Evolutionary conservation across 2,113 vertebrate genomes (phyloP).

Genomic region (Cryptotis parvus): DNA sequence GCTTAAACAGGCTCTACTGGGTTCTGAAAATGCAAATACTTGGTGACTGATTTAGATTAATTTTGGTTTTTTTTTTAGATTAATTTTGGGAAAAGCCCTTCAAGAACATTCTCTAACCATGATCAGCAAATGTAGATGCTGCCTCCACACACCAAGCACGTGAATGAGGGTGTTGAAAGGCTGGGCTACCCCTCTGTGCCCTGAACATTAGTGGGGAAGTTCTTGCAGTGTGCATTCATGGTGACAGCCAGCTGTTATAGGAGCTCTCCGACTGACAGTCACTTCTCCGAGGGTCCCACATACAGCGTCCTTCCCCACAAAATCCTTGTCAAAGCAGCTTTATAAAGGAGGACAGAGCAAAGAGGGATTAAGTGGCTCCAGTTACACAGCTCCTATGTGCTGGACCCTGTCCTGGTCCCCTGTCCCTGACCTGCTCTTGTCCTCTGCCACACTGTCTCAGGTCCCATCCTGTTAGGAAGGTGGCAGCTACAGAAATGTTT

Average conservation of each 20-base stretch:
- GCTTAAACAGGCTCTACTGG: not conserved
- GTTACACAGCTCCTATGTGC: too few relatives aligned
- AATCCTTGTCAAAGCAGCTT: not conserved
- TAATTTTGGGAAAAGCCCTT: not conserved
- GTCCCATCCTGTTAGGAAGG: too few relatives aligned
- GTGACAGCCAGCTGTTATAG: not conserved
- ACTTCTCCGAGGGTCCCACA: not conserved
- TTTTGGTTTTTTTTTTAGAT: not conserved
- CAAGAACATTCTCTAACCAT: not conserved
- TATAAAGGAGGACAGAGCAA: not conserved
- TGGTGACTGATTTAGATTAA: not conserved
- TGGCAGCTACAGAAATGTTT: too few relatives aligned
- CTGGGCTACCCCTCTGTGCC: too few relatives aligned
- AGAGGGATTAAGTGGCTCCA: not conserved
- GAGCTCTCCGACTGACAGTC: too few relatives aligned
- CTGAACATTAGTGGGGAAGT: not conserved
- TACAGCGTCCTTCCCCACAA: not conserved
- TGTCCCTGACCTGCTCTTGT: too few relatives aligned
- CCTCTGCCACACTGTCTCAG: too few relatives aligned
- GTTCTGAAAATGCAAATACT: not conserved
- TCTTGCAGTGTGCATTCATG: not conserved
- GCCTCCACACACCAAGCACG: not conserved
- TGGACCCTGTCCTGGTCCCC: too few relatives aligned
- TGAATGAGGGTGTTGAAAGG: not conserved
- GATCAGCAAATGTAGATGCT: not conserved